Base-by-base conservation (phyloP, 1,140 invertebrate species). In the Calliphora vicina region DNA sequence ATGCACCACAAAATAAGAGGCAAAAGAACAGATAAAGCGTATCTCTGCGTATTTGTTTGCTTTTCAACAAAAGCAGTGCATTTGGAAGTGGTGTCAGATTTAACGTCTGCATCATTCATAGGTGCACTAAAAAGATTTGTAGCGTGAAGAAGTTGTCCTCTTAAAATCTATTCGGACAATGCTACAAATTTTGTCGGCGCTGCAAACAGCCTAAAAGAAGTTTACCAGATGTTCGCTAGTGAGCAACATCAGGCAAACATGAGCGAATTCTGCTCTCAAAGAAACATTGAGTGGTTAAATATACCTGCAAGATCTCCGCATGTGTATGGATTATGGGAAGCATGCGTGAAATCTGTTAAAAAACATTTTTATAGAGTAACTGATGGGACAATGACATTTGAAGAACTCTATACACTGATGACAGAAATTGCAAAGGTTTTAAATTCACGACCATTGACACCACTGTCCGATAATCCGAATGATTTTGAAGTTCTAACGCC, bases 121-220 rank as follows among this genome's bases (percentile, higher is more conserved):
- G 83, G 76, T 12, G 84, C 86, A 0, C 81, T 86, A 6, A 67
- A 83, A 45, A 67, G 85, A 15, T 88, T 89, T 43, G 43, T 84
- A 0, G 80, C 72, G 15, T 76, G 85, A 42, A 61, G 86, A 82
- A 85, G 85, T 20, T 9, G 67, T 84, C 20, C 83, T 43, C 8
- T 27, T 20, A 13, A 84, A 83, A 15, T 91, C 0, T 85, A 85
- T 35, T 89, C 83, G 1, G 89, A 91, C 61, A 87, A 88, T 80
- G 90, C 85, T 0, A 91, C 88, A 0, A 91, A 89, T 81, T 90
- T 91, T 81, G 81, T 86, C 0, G 86, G 88, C 13, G 87, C 82
- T 42, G 71, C 20, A 8, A 83, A 83, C 17, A 45, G 43, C 1
- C 15, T 84, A 23, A 23, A 23, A 6, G 84, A 84, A 27, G 3